Conservation (phyloP, 2,888 invertebrate genomes). For the Siphlonurus alternatus region DNA sequence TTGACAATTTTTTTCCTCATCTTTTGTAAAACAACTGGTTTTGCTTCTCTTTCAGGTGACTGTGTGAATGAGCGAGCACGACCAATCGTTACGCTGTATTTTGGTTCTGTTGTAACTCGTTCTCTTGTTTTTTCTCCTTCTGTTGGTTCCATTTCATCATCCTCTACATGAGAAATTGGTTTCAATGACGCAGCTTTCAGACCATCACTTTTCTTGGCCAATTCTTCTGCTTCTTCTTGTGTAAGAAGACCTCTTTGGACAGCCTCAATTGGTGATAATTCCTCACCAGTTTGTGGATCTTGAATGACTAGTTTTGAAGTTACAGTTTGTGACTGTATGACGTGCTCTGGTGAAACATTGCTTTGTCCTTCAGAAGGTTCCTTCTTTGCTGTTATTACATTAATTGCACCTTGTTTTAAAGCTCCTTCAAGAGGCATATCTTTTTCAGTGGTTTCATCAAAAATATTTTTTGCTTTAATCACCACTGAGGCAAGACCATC, state of each 20-base stretch:
- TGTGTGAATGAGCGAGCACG: slow-evolving; percentile 37
- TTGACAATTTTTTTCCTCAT: slow-evolving; percentile 57
- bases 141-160: slow-evolving; percentile 27
- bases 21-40: slow-evolving; percentile 56
- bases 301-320: slow-evolving; percentile 18
- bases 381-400: slow-evolving; percentile 23
- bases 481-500: slow-evolving; percentile 50
- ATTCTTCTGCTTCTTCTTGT: slow-evolving; percentile 30
- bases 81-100: slow-evolving; percentile 45
- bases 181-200: slow-evolving; percentile 16
- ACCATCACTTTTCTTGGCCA: slow-evolving; percentile 17
- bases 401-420: slow-evolving; percentile 56
- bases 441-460: slow-evolving; percentile 66
- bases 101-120: slow-evolving; percentile 42
- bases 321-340: slow-evolving; percentile 16
- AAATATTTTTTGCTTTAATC: slow-evolving; percentile 39
- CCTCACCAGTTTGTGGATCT: slow-evolving; percentile 31
- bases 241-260: slow-evolving; percentile 37
- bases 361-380: slow-evolving; percentile 6
- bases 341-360: slow-evolving; percentile 12
- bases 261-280: slow-evolving; percentile 40
- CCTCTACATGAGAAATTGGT: background rate
- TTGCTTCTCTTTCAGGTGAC: slow-evolving; percentile 42
- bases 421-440: slow-evolving; percentile 67
- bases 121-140: slow-evolving; percentile 39